Evolutionary conservation across 2,113 vertebrate genomes (phyloP).

Genomic region (Pyrgilauda ruficollis): DNA sequence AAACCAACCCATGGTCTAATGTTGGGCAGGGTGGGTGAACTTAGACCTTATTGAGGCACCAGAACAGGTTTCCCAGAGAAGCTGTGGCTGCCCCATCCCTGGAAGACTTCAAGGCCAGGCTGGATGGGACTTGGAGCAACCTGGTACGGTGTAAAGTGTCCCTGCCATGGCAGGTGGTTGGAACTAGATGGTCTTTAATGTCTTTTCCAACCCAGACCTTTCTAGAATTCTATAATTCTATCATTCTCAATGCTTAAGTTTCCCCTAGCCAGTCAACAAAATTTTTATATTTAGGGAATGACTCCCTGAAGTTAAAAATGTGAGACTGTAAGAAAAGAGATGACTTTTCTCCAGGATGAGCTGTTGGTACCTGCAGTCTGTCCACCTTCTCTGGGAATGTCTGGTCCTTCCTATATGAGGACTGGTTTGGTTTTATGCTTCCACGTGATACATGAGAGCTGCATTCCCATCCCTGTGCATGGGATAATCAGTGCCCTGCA

Average conservation of each 20-base stretch:
- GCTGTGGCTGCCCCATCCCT: not conserved
- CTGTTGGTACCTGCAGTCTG: not conserved
- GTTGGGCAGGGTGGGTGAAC: not conserved
- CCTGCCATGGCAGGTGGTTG: not conserved
- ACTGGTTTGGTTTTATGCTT: not conserved
- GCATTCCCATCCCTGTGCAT: not conserved
- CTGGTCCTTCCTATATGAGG: not conserved
- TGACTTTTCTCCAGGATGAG: not conserved
- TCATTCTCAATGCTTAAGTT: not conserved
- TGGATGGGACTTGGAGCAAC: not conserved
- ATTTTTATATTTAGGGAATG: not conserved
- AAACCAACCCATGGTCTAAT: not conserved
- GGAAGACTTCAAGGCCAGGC: not conserved
- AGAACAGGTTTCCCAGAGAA: not conserved
- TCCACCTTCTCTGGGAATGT: not conserved
- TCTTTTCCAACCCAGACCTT: not conserved
- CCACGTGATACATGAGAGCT: not conserved
- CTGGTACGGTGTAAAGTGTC: not conserved
- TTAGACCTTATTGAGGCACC: accelerated
- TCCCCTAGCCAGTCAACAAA: not conserved
- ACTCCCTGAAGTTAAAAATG: not conserved
- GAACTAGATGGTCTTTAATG: not conserved
- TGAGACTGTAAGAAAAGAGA: not conserved
- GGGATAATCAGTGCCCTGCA: not conserved
- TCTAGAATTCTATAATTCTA: not conserved